These are phyloP conservation scores for Turritopsis rubra DNA, from an alignment of 30 jellyfish, hydroid and myxozoan genomes.

Conservation along the genomic window DNA sequence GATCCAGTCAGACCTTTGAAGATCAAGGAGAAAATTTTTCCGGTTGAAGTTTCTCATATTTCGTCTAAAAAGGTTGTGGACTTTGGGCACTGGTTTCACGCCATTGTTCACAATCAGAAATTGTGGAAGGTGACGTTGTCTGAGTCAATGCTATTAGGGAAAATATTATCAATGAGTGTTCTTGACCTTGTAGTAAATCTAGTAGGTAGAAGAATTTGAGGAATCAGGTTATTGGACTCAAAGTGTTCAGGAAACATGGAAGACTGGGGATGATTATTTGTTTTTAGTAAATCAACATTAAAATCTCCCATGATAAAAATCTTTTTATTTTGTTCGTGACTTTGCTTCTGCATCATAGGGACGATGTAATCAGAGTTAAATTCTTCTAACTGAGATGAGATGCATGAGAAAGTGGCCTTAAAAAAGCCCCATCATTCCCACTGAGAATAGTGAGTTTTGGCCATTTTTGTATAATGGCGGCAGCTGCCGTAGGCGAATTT, in stretches of 20 bases:
- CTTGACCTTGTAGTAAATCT: neutral
- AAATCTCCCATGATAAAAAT: too few species aligned
- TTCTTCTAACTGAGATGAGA: too few species aligned
- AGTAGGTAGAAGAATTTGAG: neutral
- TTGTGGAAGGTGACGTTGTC: slow-evolving; percentile 4
- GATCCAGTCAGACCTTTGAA: neutral
- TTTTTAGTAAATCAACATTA: neutral
- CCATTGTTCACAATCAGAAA: neutral
- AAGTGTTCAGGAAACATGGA: neutral
- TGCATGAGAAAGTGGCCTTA: too few species aligned
- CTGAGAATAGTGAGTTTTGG: too few species aligned
- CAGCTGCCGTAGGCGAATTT: too few species aligned
- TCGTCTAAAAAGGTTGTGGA: neutral
- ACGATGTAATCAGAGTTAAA: too few species aligned
- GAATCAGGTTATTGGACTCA: neutral
- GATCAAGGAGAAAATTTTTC: neutral
- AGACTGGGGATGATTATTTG: slow-evolving; percentile 8
- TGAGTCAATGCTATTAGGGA: neutral
- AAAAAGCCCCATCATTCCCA: too few species aligned
- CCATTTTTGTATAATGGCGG: too few species aligned
- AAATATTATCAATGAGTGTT: neutral
- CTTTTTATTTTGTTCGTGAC: too few species aligned
- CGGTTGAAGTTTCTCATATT: neutral
- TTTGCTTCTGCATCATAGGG: too few species aligned
- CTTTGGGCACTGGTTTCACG: neutral